Evolutionary conservation across 92 coral and sea anemone genomes (phyloP).

Genomic region (Isaurus tuberculatus): DNA sequence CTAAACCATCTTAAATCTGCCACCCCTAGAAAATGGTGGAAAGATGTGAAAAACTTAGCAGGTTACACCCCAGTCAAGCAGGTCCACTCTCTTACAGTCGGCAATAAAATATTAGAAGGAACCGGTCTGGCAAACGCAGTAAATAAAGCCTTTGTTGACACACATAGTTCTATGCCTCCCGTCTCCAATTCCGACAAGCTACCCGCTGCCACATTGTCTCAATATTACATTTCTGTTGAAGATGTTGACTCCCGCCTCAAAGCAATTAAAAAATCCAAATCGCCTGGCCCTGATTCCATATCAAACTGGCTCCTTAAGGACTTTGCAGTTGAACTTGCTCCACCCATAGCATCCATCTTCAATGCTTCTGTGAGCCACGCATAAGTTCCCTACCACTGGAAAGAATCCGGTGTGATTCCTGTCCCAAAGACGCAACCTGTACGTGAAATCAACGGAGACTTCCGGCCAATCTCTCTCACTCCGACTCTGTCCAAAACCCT

Average conservation of each 20-base stretch:
- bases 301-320: conserved; percentile 36
- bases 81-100: conserved; percentile 40
- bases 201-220: conserved; percentile 13
- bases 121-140: conserved; percentile 36
- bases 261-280: conserved; percentile 22
- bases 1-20: conserved; percentile 53
- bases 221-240: conserved; percentile 30
- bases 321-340: background rate
- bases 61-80: conserved; percentile 42
- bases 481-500: background rate
- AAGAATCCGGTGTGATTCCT: conserved; percentile 33
- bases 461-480: conserved; percentile 14
- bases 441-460: conserved; percentile 24
- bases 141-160: conserved; percentile 40
- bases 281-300: conserved; percentile 25
- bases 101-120: conserved; percentile 33
- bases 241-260: conserved; percentile 39
- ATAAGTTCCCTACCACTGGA: conserved; percentile 34
- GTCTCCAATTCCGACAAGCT: conserved; percentile 23
- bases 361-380: conserved; percentile 46
- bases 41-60: conserved; percentile 44
- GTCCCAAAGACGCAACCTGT: conserved; percentile 32
- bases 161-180: conserved; percentile 35
- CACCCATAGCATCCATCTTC: conserved; percentile 41
- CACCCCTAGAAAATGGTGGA: conserved; percentile 44